Evolutionary conservation across 2,797 vertebrate genomes (phyloP), one percentile per base, ranked within the genome.

Genomic region (Aselliscus stoliczkanus): DNA sequence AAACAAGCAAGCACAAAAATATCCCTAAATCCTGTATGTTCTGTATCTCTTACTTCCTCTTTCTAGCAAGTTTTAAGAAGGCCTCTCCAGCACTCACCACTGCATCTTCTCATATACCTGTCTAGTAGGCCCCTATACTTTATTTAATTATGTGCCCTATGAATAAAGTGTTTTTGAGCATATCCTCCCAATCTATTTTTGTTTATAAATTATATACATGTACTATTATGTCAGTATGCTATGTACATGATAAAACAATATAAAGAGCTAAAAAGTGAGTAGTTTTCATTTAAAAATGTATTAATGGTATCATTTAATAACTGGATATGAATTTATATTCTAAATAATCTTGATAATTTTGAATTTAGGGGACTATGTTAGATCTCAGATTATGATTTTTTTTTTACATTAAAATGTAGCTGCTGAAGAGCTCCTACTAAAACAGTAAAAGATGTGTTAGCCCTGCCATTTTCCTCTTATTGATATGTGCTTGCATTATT

Each of bases 261-360:
- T 79, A 70, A 83, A 58, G 27, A 89, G 37, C n/a, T 90, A 52
- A 70, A 23, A 79, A n/a, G 18, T 69, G 72, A 84, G 42, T 34
- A n/a, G 37, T 65, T 60, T 52, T 72, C 47, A 85, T 85, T 82
- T 60, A n/a, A 65, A 1, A 62, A 29, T 29, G 2, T 79, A 14
- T 64, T 94, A 77, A 80, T 5, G 67, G 13, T 75, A 13, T 92
- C 29, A 79, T 84, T 70, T 90, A 56, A 23, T n/a, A 5, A 86
- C 29, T 47, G 60, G 6, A 50, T 31, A 54, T 80, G 81, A 77
- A 56, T 52, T 23, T 54, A 18, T 56, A 18, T 85, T 93, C 89
- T 83, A 92, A 92, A 85, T 93, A 73, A 17, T 88, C 21, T 65
- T 73, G 39, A 81, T 56, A 54, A 44, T 75, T 93, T 82, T 86